Evolutionary conservation across 1,140 invertebrate species (phyloP).

Genomic region (Drosophila mojavensis): DNA sequence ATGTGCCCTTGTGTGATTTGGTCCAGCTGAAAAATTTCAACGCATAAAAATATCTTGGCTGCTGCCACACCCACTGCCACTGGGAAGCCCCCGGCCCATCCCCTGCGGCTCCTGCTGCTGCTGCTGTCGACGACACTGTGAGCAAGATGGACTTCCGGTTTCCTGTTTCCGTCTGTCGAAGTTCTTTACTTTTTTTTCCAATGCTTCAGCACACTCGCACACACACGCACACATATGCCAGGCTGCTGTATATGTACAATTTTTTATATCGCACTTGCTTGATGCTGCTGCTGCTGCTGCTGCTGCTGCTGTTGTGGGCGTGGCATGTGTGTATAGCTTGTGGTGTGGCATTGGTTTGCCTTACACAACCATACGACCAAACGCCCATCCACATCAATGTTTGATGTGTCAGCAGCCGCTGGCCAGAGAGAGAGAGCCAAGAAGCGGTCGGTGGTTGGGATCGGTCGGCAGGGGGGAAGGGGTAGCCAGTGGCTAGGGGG

Average conservation of each 20-base stretch:
- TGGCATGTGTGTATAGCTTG: conserved; percentile 53
- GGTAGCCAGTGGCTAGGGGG: conserved; percentile 43
- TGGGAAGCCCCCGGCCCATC: not conserved
- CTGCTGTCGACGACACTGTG: conserved; percentile 79
- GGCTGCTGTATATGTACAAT: conserved; percentile 39
- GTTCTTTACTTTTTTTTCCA: conserved; percentile 81
- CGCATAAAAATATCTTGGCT: conserved; percentile 82
- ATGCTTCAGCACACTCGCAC: conserved; percentile 66
- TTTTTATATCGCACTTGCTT: conserved; percentile 72
- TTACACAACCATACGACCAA: conserved; percentile 30
- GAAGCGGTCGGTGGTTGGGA: not conserved
- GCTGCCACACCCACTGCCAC: conserved; percentile 16
- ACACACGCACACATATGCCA: conserved; percentile 43
- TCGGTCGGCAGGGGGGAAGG: not conserved
- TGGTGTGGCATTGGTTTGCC: conserved; percentile 54
- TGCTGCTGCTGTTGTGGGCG: conserved; percentile 54
- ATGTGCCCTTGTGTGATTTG: conserved; percentile 68
- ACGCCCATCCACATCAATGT: conserved; percentile 62
- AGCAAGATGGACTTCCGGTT: conserved; percentile 84
- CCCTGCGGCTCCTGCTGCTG: conserved; percentile 14
- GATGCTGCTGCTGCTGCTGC: conserved; percentile 45
- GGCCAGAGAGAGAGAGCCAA: conserved; percentile 16
- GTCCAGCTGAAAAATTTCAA: conserved; percentile 82
- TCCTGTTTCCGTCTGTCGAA: conserved; percentile 84
- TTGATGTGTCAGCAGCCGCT: conserved; percentile 69